Evolutionary conservation across 2,888 invertebrate genomes (phyloP).

Genomic region (Cabera pusaria): DNA sequence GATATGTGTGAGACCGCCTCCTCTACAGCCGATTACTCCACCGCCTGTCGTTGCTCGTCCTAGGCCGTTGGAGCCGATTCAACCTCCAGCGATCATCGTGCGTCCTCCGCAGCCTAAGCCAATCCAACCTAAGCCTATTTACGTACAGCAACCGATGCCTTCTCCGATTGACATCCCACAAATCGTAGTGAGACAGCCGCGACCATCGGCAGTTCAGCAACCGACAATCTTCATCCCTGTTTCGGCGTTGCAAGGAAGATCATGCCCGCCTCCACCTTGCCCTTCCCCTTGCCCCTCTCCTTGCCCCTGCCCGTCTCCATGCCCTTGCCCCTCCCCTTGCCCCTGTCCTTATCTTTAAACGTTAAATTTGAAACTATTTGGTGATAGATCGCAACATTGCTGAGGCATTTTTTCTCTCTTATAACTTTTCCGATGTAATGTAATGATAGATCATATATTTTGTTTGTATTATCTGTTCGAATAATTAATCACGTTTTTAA

Average conservation of each 20-base stretch:
- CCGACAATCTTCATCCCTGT: conserved; percentile 34
- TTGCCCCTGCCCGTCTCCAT: no score
- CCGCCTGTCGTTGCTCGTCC: conserved; percentile 58
- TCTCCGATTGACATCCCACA: conserved; percentile 45
- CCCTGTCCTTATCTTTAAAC: conserved; percentile 2
- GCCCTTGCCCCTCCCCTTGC: conserved; percentile 6
- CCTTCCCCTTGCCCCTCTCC: conserved; percentile 3
- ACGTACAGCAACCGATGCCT: conserved; percentile 48
- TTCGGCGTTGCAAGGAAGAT: background rate
- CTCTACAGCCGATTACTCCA: conserved; percentile 44
- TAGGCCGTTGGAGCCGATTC: conserved; percentile 39
- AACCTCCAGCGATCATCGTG: conserved; percentile 52
- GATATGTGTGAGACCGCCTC: conserved; percentile 47
- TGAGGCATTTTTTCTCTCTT: no score
- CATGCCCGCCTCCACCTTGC: conserved; percentile 1
- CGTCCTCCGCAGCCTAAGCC: conserved; percentile 42
- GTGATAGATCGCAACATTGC: no score
- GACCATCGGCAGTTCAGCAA: conserved; percentile 43
- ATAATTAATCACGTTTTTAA: no score
- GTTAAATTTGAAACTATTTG: background rate
- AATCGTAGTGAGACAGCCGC: conserved; percentile 50
- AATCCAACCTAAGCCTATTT: conserved; percentile 51
- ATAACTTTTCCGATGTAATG: no score
- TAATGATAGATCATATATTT: no score
- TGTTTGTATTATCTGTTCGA: no score